Evolutionary conservation across 2,113 vertebrate genomes (phyloP).

Genomic region (Holacanthus passer): DNA sequence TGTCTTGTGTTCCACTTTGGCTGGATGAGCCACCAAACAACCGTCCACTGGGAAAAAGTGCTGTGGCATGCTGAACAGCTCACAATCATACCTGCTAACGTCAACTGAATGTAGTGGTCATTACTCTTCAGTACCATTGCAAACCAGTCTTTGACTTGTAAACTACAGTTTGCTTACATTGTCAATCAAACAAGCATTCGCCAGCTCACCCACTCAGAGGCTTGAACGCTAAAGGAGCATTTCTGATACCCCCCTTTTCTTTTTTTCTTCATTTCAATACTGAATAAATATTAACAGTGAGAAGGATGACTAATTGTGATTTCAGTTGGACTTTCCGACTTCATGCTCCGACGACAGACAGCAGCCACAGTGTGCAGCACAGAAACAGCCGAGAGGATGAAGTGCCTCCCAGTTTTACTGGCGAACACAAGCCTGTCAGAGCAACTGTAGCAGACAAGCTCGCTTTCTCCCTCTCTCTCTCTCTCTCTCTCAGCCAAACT

Average conservation of each 20-base stretch:
- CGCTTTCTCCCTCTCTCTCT: not conserved
- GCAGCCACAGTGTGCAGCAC: not conserved
- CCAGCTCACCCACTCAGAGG: not conserved
- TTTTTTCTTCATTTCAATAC: not conserved
- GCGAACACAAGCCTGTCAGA: conserved; percentile 20
- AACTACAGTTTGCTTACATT: not conserved
- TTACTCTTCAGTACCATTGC: not conserved
- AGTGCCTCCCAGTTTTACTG: conserved; percentile 22
- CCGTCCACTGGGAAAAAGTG: not conserved
- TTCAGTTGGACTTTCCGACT: not conserved
- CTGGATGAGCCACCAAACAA: not conserved
- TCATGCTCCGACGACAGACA: not conserved
- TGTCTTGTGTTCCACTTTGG: not conserved
- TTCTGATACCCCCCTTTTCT: not conserved
- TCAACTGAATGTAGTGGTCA: not conserved
- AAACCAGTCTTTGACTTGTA: not conserved
- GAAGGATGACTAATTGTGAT: not conserved
- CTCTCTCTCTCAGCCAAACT: conserved; percentile 15
- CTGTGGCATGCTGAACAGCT: not conserved
- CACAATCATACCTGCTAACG: not conserved
- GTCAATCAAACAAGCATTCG: not conserved
- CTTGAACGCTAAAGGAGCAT: not conserved
- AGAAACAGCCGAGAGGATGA: not conserved
- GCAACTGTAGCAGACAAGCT: not conserved
- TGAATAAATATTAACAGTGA: not conserved